phyloP scores from a whole-genome alignment of 2,113 vertebrate species.

The Zosterops borbonicus region DNA sequence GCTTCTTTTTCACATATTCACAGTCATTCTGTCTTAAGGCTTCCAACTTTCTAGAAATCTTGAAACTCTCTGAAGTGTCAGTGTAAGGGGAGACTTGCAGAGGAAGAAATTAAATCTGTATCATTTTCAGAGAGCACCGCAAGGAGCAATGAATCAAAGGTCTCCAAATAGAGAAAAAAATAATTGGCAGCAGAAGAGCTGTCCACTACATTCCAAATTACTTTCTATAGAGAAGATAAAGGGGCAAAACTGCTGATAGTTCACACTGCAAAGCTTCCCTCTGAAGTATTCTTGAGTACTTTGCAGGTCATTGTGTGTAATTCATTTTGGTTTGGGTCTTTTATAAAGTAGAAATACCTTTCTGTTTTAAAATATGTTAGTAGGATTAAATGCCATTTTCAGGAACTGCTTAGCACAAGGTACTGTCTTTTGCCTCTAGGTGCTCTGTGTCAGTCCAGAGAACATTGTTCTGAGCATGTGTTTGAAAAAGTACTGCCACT shows the following conservation, averaged over 20 bases:
- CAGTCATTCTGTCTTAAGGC: not conserved
- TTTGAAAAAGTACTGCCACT: not conserved
- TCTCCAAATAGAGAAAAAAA: not conserved
- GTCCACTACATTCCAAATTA: not conserved
- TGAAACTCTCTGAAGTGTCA: not conserved
- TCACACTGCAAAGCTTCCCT: not conserved
- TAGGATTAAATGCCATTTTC: not conserved
- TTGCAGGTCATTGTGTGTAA: not conserved
- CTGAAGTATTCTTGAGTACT: not conserved
- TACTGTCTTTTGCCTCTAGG: not conserved
- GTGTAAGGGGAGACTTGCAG: not conserved
- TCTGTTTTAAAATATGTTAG: not conserved
- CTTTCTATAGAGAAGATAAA: not conserved
- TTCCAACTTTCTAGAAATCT: not conserved
- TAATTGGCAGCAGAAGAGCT: constrained; percentile 3
- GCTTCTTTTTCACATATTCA: not conserved
- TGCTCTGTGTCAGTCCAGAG: not conserved
- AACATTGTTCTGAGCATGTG: not conserved
- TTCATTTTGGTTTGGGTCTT: not conserved
- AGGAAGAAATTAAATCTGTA: constrained; percentile 16
- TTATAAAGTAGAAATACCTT: not conserved
- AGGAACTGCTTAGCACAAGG: not conserved
- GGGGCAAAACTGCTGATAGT: not conserved
- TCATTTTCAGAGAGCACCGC: not conserved
- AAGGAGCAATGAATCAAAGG: not conserved